Percentiles rank a stretch among this genome's conserved stretches.
phyloP scores from a whole-genome alignment of 2,113 vertebrate genomes.

The Rhegmatorhina hoffmannsi region DNA sequence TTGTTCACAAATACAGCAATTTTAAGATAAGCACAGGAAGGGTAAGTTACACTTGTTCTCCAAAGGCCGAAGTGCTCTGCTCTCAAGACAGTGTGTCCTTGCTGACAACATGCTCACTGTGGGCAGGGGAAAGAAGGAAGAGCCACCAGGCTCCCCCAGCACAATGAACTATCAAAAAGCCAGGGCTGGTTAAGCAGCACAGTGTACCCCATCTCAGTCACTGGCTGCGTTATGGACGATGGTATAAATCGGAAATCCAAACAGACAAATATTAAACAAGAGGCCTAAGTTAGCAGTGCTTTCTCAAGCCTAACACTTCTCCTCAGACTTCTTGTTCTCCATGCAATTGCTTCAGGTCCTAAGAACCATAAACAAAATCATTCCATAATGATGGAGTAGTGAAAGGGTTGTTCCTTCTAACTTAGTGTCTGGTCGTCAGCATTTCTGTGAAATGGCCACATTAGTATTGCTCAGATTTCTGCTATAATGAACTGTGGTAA shows the following conservation, averaged over 20 bases:
- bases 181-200: rapidly evolving
- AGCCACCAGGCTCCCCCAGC: neutral
- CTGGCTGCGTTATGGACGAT: rapidly evolving
- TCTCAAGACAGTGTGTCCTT: neutral
- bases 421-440: neutral
- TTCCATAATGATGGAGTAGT: neutral
- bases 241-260: neutral
- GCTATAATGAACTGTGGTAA: neutral
- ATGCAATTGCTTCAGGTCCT: neutral
- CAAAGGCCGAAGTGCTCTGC: neutral
- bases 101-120: rapidly evolving
- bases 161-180: rapidly evolving
- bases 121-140: neutral
- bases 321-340: neutral
- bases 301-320: neutral
- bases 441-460: neutral
- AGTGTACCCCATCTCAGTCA: neutral
- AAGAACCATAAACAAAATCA: neutral
- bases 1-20: neutral
- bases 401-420: neutral
- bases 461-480: neutral
- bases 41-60: neutral
- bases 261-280: rapidly evolving
- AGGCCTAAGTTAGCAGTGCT: neutral
- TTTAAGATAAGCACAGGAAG: neutral